phyloP scores from a whole-genome alignment of 2,113 vertebrate species.

The Neopipo cinnamomea region DNA sequence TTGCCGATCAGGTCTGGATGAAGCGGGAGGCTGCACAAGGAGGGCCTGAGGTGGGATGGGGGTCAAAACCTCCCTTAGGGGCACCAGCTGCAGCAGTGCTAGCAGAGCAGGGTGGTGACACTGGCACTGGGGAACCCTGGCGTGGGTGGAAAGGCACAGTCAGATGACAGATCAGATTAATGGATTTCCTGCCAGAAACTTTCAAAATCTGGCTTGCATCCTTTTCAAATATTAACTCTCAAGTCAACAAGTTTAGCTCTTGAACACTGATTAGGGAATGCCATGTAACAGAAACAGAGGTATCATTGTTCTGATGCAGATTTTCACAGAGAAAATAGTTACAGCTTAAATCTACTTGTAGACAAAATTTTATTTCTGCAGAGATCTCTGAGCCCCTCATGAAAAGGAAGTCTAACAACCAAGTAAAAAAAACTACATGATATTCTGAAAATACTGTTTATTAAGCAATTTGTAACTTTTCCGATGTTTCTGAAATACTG shows the following conservation, averaged over 20 bases:
- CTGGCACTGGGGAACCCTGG: background rate
- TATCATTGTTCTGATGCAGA: background rate
- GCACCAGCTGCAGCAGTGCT: background rate
- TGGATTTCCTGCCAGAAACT: background rate
- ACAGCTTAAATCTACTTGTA: background rate
- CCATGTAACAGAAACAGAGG: background rate
- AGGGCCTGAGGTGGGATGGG: rapidly evolving
- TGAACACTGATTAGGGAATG: background rate
- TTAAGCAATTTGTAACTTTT: background rate
- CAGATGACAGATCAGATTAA: background rate
- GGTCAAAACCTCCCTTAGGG: background rate
- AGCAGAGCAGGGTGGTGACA: background rate
- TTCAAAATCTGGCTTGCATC: background rate
- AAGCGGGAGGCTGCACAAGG: background rate
- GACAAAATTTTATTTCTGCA: background rate
- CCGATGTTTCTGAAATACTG: background rate
- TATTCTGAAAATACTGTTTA: background rate
- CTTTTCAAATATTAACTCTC: rapidly evolving
- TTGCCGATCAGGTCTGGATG: background rate
- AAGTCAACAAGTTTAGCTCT: background rate
- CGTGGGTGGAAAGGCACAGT: rapidly evolving
- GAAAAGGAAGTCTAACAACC: background rate
- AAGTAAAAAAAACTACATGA: background rate
- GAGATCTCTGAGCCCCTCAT: background rate
- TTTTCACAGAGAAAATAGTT: background rate